Base-by-base conservation (phyloP, 2,888 invertebrate genomes). In the Scelioninae gen. 2 region DNA sequence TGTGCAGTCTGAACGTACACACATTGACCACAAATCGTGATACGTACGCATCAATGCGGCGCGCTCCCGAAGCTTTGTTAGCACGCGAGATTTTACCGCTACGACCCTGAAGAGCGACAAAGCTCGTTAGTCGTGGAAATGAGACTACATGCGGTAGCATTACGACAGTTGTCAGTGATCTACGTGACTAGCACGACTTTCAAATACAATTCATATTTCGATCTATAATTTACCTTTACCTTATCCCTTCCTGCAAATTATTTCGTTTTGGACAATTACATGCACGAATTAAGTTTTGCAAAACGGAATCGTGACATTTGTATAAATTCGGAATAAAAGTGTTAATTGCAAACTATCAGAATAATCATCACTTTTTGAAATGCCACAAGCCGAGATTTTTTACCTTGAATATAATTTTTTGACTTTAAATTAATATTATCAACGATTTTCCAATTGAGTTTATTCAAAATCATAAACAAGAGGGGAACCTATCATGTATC, bases 121-220 rank as follows among this genome's bases (percentile, higher is more conserved):
- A 75, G 75, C 75, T 75, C 75, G 65, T 75, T 75, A 75, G 75
- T 48, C 43, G 72, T 67, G 53, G 60, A 71, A 74, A 74, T 68
- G 74, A 68, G 74, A 71, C 71, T 72, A 64, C 68, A 60, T 53
- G 65, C 60, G 53, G 61, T 70, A 53, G 37, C 70, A 68, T 63
- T 58, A 67, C 74, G 60, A 68, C 74, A 64, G 58, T 72, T 58
- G 64, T 74, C 64, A 58, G 64, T 58, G 64, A 74, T 68, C 58
- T 74, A 58, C 64, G 64, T 58, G 71, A 52, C 63, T 63, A 63
- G 41, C 58, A 63, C 70, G 43, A 46, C 41, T 60, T 65, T 69
- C 50, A 35, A 60, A 55, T 9, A 37, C 58, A 46, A 63, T 10
- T 68, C 58, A 58, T 64, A 73, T 52, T 61, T 22, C 39, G 11